phyloP scores from a whole-genome alignment of 2,797 vertebrate species.

The Myotis pilosus region DNA sequence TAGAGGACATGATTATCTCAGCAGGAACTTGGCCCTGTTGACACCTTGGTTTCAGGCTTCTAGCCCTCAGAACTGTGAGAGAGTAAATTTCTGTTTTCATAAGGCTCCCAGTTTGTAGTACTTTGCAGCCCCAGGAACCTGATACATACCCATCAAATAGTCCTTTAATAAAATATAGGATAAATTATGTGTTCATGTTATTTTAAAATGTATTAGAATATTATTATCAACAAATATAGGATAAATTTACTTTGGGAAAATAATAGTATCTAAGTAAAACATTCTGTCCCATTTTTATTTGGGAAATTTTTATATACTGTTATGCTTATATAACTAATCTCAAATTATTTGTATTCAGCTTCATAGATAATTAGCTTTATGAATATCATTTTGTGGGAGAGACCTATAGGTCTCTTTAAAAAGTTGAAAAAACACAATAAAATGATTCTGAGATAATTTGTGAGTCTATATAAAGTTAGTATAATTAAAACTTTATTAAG shows the following conservation, averaged over 20 bases:
- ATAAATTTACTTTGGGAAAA: neutral
- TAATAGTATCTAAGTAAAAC: neutral
- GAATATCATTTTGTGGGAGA: neutral
- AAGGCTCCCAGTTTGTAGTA: neutral
- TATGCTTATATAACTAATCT: neutral
- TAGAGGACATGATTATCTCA: neutral
- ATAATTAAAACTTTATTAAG: neutral
- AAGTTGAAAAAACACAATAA: neutral
- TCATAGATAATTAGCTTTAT: neutral
- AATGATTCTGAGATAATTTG: neutral
- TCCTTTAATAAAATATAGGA: neutral
- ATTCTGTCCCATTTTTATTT: neutral
- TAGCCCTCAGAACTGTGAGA: neutral
- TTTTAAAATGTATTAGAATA: neutral
- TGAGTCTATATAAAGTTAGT: neutral
- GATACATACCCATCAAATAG: neutral
- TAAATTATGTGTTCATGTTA: neutral
- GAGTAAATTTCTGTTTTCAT: neutral
- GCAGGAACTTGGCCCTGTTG: neutral
- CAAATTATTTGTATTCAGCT: neutral
- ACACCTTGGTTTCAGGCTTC: neutral
- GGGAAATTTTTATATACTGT: neutral
- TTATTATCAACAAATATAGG: neutral
- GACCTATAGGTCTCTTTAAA: neutral
- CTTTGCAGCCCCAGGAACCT: neutral